Evolutionary conservation across 2,888 invertebrate species (phyloP), one percentile per base, ranked within the genome.

Genomic region (Actias luna): DNA sequence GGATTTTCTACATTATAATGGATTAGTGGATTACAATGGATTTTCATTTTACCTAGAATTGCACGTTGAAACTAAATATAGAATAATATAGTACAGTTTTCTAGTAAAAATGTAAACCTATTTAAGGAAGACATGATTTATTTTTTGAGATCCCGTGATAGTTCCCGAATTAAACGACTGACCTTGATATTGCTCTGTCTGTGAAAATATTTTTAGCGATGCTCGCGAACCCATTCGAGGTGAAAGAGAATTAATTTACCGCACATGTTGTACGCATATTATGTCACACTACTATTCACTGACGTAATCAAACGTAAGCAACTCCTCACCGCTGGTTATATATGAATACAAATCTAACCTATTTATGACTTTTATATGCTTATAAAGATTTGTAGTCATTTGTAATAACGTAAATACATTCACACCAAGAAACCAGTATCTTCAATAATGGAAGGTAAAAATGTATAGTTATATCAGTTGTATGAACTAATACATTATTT

Each of bases 171-270:
- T 77, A 80, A 73, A 69, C 69, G 68, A 55, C 61, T 39, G 84
- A 79, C 91, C 91, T 91, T 91, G 90, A 90, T 89, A 86, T 82
- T 88, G 85, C 75, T 74, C 75, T 69, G 81, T 80, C 82, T 78
- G 80, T 82, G 82, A 81, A 76, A 80, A 85, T 89, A 91, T 89
- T 89, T 90, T 88, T 89, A 88, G 88, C 80, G 72, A 68, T 76
- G 80, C 78, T 80, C 80, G 77, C 82, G 84, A 82, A 83, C 84
- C 70, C 75, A 72, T 61, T 61, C 81, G 80, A 81, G 81, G 75
- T 82, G 80, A 83, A 85, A 79, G 82, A 85, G 73, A 82, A 81
- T 84, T 82, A 83, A 86, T 86, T 77, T 76, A 78, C 74, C 75
- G 74, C 82, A 80, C 71, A 75, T 78, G 77, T 63, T 76, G 68